Evolutionary conservation across 30 jellyfish, hydroid and myxozoan genomes (phyloP).

Genomic region (Cassiopea andromeda): DNA sequence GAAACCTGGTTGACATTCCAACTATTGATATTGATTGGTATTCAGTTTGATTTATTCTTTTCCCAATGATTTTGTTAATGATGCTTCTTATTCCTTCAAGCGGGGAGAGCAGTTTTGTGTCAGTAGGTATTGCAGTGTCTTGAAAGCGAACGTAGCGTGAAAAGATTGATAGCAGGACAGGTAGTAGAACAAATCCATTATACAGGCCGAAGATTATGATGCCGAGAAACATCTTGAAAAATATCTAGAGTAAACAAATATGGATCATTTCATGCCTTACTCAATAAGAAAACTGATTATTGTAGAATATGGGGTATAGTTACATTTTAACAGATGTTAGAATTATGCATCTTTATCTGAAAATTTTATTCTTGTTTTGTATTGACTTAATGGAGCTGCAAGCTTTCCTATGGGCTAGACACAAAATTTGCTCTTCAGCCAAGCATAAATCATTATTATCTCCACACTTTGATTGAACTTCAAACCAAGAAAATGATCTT

Average conservation of each 20-base stretch:
- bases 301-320: too few relatives aligned
- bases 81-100: background rate
- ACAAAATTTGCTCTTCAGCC: too few relatives aligned
- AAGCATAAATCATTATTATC: too few relatives aligned
- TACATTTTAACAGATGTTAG: too few relatives aligned
- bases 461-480: too few relatives aligned
- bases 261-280: background rate
- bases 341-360: too few relatives aligned
- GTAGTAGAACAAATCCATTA: conserved; percentile 68
- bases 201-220: conserved; percentile 65
- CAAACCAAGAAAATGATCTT: too few relatives aligned
- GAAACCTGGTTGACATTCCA: conserved; percentile 68
- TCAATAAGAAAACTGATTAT: too few relatives aligned
- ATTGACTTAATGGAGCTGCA: too few relatives aligned
- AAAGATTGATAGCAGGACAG: conserved; percentile 57
- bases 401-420: too few relatives aligned
- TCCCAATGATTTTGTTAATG: background rate
- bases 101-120: background rate
- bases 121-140: background rate
- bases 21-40: conserved; percentile 20
- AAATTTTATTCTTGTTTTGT: too few relatives aligned
- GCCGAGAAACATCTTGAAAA: conserved; percentile 81
- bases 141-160: conserved; percentile 7
- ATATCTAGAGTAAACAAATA: conserved; percentile 22
- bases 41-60: background rate